A percentile compares a stretch with the other conserved stretches of the same genome.
Conservation (phyloP, 92 coral and sea anemone genomes). For the Galaxea fascicularis region DNA sequence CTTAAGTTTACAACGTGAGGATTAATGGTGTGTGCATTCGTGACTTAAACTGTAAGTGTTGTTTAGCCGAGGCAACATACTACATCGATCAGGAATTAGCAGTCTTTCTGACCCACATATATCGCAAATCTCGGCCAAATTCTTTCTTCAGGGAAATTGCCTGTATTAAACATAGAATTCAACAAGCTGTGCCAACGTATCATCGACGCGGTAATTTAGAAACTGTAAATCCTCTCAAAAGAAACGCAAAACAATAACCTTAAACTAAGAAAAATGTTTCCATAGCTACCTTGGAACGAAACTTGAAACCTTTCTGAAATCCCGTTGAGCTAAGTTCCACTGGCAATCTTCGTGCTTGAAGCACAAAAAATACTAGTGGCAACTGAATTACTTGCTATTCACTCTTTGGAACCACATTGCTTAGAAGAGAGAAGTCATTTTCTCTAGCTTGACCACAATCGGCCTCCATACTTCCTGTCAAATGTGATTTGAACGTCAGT, state of each 20-base stretch:
- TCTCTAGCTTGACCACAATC: not conserved
- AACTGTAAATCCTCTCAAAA: not conserved
- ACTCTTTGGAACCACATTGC: not conserved
- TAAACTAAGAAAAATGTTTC: not conserved
- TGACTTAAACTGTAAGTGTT: too few species aligned
- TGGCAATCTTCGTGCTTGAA: not conserved
- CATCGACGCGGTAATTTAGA: not conserved
- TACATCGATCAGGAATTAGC: too few species aligned
- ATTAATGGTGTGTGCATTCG: too few species aligned
- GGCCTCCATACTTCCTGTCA: not conserved
- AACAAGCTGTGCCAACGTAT: not conserved
- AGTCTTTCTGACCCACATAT: too few species aligned
- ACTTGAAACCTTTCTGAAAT: not conserved
- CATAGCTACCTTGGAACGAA: not conserved
- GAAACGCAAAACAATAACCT: not conserved
- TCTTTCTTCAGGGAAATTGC: not conserved
- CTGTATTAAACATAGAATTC: not conserved
- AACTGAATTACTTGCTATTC: conserved; percentile 15
- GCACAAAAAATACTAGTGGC: not conserved
- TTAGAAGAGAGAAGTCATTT: not conserved
- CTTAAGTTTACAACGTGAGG: not conserved
- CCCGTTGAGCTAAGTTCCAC: not conserved
- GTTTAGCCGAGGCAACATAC: too few species aligned
- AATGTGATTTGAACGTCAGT: not conserved
- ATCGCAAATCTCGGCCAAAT: too few species aligned